Evolutionary conservation across 23 tunicate genomes (phyloP), one percentile per base, ranked within the genome.

Genomic region (Aplidium turbinatum): DNA sequence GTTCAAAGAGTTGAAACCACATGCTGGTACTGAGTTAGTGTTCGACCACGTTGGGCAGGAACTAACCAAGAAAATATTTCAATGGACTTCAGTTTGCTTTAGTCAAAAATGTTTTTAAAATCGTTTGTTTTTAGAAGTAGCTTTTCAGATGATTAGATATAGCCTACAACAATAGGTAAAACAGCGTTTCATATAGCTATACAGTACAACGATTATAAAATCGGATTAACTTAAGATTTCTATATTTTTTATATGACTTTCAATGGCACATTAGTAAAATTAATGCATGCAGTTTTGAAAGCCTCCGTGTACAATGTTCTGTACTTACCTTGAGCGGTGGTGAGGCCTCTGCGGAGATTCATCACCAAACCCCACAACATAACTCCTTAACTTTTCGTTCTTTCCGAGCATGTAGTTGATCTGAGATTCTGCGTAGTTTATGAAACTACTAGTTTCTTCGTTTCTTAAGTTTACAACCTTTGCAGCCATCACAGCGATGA

Each of bases 291-390:
- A n/a, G n/a, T n/a, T n/a, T n/a, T n/a, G n/a, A n/a, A n/a, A n/a
- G n/a, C n/a, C n/a, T n/a, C n/a, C n/a, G n/a, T n/a, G n/a, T n/a
- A n/a, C n/a, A n/a, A n/a, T n/a, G n/a, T n/a, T n/a, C n/a, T n/a
- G n/a, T n/a, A n/a, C n/a, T 42, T 74, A 91, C 97, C 97, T 91
- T 27, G 91, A 48, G 36, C 99, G 53, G 58, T 95, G 99, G 69
- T 95, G 96, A 0, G 99, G 96, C 33, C 77, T 73, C 52, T 80
- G 42, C 1, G 99, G 99, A 28, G 92, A 35, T 35, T 73, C 73
- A 35, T 9, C 19, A 1, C 80, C 80, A 25, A 73, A 61, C 0
- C 99, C 99, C 22, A 95, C 63, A 24, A 95, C 87, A 79, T 78
- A 95, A 58, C 82, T 70, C 46, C 52, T 40, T 11, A 68, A 70